phyloP scores from a whole-genome alignment of 1,140 invertebrate genomes.

The Lordiphosa clarofinis region DNA sequence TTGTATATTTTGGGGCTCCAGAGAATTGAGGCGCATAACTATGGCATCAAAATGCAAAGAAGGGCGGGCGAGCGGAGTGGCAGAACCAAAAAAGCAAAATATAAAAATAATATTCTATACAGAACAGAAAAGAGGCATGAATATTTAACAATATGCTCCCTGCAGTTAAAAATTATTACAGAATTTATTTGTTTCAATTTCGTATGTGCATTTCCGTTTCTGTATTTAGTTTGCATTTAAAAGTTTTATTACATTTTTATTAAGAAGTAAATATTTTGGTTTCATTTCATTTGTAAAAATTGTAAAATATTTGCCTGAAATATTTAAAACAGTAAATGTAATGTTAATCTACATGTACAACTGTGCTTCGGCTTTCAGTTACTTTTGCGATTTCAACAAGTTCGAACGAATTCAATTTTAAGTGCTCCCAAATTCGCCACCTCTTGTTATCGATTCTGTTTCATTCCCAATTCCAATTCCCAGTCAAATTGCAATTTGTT shows the following conservation, averaged over 20 bases:
- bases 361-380: no score
- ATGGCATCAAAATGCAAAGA: slow-evolving; percentile 12
- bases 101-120: slow-evolving; percentile 9
- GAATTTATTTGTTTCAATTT: slow-evolving; percentile 31
- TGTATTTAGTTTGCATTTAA: no score
- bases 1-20: slow-evolving; percentile 18
- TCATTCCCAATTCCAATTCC: no score
- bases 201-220: slow-evolving; percentile 15
- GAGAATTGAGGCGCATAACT: slow-evolving; percentile 44
- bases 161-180: slow-evolving; percentile 24
- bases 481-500: no score
- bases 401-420: no score
- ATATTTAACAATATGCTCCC: slow-evolving; percentile 51
- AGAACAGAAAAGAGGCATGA: slow-evolving; percentile 21
- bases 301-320: no score
- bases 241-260: no score
- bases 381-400: no score
- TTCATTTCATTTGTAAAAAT: neutral
- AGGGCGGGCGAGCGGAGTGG: neutral
- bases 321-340: no score
- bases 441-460: no score
- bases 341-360: no score
- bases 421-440: no score
- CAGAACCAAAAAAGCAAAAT: slow-evolving; percentile 3
- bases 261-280: neutral